These are phyloP conservation scores for Zaprionus kolodkinae DNA, from an alignment of 1,140 invertebrate species.

Conservation along the genomic window DNA sequence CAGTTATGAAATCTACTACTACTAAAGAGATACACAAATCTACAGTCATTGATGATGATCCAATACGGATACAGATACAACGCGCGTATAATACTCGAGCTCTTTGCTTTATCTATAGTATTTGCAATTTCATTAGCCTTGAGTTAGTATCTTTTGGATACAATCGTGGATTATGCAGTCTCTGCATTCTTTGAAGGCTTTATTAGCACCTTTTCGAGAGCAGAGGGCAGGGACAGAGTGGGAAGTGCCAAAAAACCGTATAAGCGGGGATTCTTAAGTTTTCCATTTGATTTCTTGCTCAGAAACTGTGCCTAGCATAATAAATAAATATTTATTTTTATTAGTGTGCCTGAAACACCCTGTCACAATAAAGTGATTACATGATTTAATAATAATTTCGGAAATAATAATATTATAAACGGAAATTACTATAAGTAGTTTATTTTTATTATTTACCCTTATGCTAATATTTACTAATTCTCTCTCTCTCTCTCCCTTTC, in stretches of 20 bases:
- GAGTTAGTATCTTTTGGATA: conserved; percentile 1
- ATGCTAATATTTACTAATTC: conserved; percentile 36
- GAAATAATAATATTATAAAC: conserved; percentile 29
- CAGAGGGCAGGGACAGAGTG: not conserved
- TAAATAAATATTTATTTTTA: too few species aligned
- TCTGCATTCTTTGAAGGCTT: not conserved
- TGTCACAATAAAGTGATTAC: too few species aligned
- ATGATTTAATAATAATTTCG: too few species aligned
- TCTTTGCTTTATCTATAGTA: not conserved
- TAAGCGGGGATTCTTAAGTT: not conserved
- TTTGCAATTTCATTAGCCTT: conserved; percentile 8
- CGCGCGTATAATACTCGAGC: not conserved
- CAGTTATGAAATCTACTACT: conserved; percentile 71
- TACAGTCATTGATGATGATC: not conserved
- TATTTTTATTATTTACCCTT: not conserved
- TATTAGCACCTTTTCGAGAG: conserved; percentile 12
- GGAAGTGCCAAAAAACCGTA: not conserved
- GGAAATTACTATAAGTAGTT: not conserved
- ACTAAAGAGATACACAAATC: conserved; percentile 18
- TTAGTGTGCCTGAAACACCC: too few species aligned
- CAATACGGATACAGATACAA: conserved; percentile 5
- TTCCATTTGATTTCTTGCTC: not conserved
- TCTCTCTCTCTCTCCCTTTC: conserved; percentile 1
- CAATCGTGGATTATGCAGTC: not conserved
- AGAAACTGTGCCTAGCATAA: too few species aligned